These are phyloP conservation scores for Cephalopachus bancanus DNA, from an alignment of 2,797 vertebrate species.

Conservation along the genomic window DNA sequence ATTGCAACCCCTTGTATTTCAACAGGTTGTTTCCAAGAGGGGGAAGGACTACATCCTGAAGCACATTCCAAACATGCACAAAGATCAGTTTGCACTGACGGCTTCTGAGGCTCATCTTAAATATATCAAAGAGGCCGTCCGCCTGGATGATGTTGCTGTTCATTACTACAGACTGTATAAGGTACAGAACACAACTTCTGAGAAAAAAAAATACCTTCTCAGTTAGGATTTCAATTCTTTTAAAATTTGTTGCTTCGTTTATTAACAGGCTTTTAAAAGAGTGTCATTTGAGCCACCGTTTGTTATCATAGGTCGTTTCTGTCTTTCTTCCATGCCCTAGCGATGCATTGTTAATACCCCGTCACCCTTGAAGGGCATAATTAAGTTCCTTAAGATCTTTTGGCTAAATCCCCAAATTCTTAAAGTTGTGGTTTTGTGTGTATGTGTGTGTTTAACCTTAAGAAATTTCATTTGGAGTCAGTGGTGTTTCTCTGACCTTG, in stretches of 20 bases:
- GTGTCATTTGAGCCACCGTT: neutral
- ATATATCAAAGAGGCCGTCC: conserved; percentile 97
- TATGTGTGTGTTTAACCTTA: neutral
- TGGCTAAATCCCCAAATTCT: neutral
- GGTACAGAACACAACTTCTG: conserved; percentile 87
- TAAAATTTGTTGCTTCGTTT: neutral
- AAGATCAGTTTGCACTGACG: conserved; percentile 97
- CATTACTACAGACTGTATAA: conserved; percentile 99
- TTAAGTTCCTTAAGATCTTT: conserved; percentile 6
- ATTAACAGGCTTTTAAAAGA: neutral
- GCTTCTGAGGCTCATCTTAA: conserved; percentile 97
- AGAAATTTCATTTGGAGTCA: neutral
- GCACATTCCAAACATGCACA: conserved; percentile 99
- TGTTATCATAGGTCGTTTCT: neutral
- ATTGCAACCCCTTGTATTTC: conserved; percentile 50
- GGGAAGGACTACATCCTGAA: conserved; percentile 98
- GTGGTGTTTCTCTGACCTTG: neutral
- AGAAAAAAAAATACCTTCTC: neutral
- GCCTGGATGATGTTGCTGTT: conserved; percentile 97
- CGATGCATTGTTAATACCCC: neutral
- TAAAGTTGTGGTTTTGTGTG: too few species aligned
- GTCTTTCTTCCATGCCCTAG: neutral
- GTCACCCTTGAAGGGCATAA: neutral
- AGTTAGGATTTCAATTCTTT: neutral
- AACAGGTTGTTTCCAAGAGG: conserved; percentile 96